A percentile compares a stretch with the other conserved stretches of the same genome.
Evolutionary conservation across 1,140 invertebrate species (phyloP).

Genomic region (Heliconius hewitsoni): DNA sequence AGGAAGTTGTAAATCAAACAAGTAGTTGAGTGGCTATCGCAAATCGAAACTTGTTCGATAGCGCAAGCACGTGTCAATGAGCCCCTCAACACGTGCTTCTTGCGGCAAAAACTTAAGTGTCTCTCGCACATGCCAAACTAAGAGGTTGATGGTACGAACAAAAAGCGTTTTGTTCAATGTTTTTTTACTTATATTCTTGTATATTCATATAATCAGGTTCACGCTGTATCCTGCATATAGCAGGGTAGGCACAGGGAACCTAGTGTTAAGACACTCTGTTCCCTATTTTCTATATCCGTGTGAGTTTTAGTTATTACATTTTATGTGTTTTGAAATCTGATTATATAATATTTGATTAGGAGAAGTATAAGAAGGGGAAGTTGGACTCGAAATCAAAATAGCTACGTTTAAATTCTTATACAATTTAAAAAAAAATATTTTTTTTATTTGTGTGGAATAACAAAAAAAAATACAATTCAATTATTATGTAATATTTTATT

Average conservation of each 20-base stretch:
- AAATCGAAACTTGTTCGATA: constrained; percentile 23
- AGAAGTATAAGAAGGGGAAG: too few relatives aligned
- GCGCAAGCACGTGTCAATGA: constrained; percentile 31
- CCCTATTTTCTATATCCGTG: too few relatives aligned
- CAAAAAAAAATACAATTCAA: not conserved
- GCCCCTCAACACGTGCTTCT: constrained; percentile 30
- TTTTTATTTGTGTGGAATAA: too few relatives aligned
- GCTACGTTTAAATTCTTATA: too few relatives aligned
- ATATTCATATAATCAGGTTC: too few relatives aligned
- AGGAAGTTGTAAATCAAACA: constrained; percentile 33
- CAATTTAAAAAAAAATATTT: too few relatives aligned
- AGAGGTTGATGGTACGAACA: constrained; percentile 1
- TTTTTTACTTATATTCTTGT: not conserved
- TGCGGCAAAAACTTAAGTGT: constrained; percentile 29
- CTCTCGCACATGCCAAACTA: constrained; percentile 26
- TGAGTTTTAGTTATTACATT: too few relatives aligned
- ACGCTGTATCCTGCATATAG: not conserved
- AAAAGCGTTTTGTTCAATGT: not conserved
- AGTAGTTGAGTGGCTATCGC: constrained; percentile 26
- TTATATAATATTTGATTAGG: too few relatives aligned
- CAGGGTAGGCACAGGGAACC: too few relatives aligned
- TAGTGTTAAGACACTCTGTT: too few relatives aligned
- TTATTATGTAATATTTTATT: not conserved
- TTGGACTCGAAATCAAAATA: too few relatives aligned
- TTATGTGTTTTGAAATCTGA: too few relatives aligned